These are phyloP conservation scores for Phrynocephalus versicolor DNA, from an alignment of 2,113 vertebrate genomes.

Conservation along the genomic window DNA sequence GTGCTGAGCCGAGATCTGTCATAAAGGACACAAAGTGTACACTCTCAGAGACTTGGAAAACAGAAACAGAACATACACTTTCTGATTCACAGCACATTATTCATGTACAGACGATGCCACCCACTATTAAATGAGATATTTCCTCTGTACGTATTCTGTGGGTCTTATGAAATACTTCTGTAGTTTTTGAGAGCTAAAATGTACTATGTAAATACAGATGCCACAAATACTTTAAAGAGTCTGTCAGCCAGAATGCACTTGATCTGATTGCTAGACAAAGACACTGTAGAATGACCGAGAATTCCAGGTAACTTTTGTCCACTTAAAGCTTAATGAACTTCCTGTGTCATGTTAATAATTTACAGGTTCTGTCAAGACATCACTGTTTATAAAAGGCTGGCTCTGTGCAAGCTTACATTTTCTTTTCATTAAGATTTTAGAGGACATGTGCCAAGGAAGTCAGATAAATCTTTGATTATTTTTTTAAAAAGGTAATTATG, in stretches of 20 bases:
- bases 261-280: slow-evolving; percentile 9
- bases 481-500: neutral
- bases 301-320: neutral
- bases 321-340: slow-evolving; percentile 6
- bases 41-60: neutral
- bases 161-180: neutral
- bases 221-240: neutral
- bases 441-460: neutral
- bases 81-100: neutral
- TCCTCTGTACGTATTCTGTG: neutral
- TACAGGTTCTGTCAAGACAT: slow-evolving; percentile 7
- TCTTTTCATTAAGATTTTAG: neutral
- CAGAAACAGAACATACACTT: neutral
- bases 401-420: neutral
- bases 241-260: slow-evolving; percentile 11
- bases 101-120: neutral
- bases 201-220: neutral
- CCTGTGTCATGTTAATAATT: slow-evolving; percentile 20
- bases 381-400: neutral
- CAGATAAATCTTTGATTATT: neutral
- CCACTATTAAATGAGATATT: neutral
- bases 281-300: neutral
- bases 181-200: neutral
- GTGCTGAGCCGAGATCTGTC: neutral
- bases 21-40: neutral